Conservation (phyloP, 2,888 invertebrate genomes). For the Listrodromus nycthemerus region DNA sequence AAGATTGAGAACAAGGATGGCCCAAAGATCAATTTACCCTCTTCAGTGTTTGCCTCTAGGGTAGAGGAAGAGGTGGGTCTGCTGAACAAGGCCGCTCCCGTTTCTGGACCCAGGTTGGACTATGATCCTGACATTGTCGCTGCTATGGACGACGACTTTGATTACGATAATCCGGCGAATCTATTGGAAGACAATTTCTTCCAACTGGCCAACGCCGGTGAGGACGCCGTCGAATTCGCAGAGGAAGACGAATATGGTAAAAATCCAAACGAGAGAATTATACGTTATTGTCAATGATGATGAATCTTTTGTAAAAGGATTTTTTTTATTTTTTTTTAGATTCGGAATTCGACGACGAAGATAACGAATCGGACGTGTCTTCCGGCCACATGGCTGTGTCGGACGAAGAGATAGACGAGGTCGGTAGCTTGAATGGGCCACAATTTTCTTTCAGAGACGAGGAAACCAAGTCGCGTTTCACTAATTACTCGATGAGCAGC, state of each 20-base stretch:
- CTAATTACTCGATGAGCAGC: constrained; percentile 97
- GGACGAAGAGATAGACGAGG: constrained; percentile 84
- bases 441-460: constrained; percentile 86
- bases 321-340: constrained; percentile 73
- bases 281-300: neutral
- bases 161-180: constrained; percentile 93
- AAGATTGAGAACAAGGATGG: constrained; percentile 79
- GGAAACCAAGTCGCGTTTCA: constrained; percentile 95
- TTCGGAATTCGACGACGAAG: constrained; percentile 82
- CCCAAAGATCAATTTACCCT: constrained; percentile 88
- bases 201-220: constrained; percentile 89
- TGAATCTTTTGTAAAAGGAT: neutral
- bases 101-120: constrained; percentile 88
- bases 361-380: constrained; percentile 80
- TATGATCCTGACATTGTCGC: constrained; percentile 97
- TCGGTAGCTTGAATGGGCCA: constrained; percentile 84
- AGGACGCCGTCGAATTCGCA: constrained; percentile 80
- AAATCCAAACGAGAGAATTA: neutral
- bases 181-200: constrained; percentile 97
- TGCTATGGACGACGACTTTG: constrained; percentile 96
- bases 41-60: constrained; percentile 94
- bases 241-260: constrained; percentile 80
- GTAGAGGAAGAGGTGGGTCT: constrained; percentile 94
- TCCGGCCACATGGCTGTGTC: constrained; percentile 75
- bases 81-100: constrained; percentile 92